A percentile compares a stretch with the other conserved stretches of the same genome.
Conservation (phyloP, 1,140 invertebrate genomes). For the Acromyrmex heyeri region DNA sequence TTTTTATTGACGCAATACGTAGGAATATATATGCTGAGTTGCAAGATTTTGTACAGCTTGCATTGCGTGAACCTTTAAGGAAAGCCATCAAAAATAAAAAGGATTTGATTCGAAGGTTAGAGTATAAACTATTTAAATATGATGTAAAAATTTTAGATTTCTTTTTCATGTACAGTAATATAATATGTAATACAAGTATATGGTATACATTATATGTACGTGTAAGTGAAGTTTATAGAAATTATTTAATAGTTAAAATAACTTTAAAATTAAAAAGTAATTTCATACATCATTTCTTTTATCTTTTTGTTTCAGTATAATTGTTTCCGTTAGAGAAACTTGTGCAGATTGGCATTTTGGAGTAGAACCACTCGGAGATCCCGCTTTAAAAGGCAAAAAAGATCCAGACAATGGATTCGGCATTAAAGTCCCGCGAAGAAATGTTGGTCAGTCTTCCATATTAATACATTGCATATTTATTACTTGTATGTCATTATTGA, state of each 20-base stretch:
- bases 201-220: background rate
- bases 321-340: conserved; percentile 98
- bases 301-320: conserved; percentile 89
- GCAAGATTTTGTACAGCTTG: conserved; percentile 98
- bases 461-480: background rate
- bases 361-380: conserved; percentile 96
- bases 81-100: conserved; percentile 99
- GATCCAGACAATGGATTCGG: conserved; percentile 96
- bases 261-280: background rate
- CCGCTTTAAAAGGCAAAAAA: conserved; percentile 97
- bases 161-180: background rate
- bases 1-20: conserved; percentile 98
- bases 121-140: conserved; percentile 52
- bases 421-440: conserved; percentile 96
- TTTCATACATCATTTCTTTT: background rate
- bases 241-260: conserved; percentile 1
- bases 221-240: background rate
- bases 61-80: conserved; percentile 95
- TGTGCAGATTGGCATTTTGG: conserved; percentile 98
- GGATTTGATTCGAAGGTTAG: conserved; percentile 95
- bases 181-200: background rate
- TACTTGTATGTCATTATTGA: background rate
- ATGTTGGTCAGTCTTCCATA: conserved; percentile 91
- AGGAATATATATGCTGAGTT: conserved; percentile 98
- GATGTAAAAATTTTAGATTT: background rate